phyloP scores from a whole-genome alignment of 1,140 invertebrate species.

The Palaemon carinicauda region DNA sequence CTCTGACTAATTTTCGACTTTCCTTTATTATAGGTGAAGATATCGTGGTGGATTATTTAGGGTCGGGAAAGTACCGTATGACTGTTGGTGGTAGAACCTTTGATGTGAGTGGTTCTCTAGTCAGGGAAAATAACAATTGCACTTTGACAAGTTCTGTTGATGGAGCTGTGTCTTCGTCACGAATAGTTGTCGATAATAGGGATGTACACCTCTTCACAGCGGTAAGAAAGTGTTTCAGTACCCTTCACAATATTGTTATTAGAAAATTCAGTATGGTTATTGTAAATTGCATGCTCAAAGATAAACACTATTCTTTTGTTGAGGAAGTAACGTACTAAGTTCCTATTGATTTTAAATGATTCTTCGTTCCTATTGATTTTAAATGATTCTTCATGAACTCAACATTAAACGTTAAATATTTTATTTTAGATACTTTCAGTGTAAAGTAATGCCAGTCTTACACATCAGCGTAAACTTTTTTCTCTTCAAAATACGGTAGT shows the following conservation, averaged over 20 bases:
- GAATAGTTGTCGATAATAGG: constrained; percentile 63
- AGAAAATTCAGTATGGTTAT: too few relatives aligned
- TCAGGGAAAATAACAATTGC: constrained; percentile 3
- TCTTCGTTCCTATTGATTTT: too few relatives aligned
- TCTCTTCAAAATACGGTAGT: too few relatives aligned
- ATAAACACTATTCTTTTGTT: too few relatives aligned
- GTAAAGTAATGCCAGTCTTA: too few relatives aligned
- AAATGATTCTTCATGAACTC: too few relatives aligned
- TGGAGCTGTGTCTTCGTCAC: constrained; percentile 63
- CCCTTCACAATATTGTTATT: neutral
- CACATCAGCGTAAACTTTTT: too few relatives aligned
- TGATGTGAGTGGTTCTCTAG: constrained; percentile 61
- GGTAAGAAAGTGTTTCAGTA: constrained; percentile 59
- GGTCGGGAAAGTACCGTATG: constrained; percentile 53
- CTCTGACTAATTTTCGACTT: neutral
- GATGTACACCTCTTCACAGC: constrained; percentile 66
- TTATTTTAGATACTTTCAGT: too few relatives aligned
- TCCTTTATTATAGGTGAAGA: constrained; percentile 27
- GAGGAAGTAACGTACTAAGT: too few relatives aligned
- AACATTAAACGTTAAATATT: too few relatives aligned
- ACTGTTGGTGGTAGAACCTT: constrained; percentile 59
- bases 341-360: too few relatives aligned
- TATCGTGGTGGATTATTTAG: constrained; percentile 22
- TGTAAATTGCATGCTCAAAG: too few relatives aligned
- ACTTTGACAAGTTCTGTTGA: constrained; percentile 60